These are phyloP conservation scores for Neodiprion fabricii DNA, from an alignment of 1,140 invertebrate genomes.

Conservation along the genomic window DNA sequence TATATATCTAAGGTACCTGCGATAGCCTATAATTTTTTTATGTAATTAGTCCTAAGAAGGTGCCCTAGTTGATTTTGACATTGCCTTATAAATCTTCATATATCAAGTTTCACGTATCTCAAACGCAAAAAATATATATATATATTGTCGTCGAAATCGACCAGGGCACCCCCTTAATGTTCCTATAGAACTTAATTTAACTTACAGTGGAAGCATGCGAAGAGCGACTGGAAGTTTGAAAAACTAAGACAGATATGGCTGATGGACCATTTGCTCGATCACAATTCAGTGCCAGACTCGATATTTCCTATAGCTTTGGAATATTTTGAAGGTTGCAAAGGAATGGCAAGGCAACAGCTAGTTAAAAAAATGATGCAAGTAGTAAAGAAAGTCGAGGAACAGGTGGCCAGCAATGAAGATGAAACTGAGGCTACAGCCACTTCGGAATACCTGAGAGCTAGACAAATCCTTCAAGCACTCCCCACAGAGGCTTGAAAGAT, in stretches of 20 bases:
- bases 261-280: conserved; percentile 71
- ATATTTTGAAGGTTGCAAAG: conserved; percentile 73
- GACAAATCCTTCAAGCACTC: conserved; percentile 62
- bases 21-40: not conserved
- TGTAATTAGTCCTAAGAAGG: conserved; percentile 8
- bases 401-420: conserved; percentile 50
- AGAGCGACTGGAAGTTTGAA: conserved; percentile 77
- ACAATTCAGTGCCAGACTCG: conserved; percentile 63
- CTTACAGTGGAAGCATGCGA: conserved; percentile 71
- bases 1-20: conserved; percentile 49
- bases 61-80: conserved; percentile 13
- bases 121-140: too few relatives aligned
- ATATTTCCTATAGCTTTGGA: conserved; percentile 71
- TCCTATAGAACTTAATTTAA: not conserved
- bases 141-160: too few relatives aligned
- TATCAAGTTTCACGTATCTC: conserved; percentile 14
- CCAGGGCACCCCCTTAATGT: too few relatives aligned
- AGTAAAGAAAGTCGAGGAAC: conserved; percentile 68
- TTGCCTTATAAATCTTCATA: not conserved
- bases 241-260: conserved; percentile 78
- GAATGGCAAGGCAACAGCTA: conserved; percentile 67
- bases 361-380: conserved; percentile 69
- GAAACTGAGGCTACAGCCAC: conserved; percentile 49
- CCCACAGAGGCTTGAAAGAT: conserved; percentile 37
- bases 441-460: conserved; percentile 60